Percentiles rank a stretch among this genome's conserved stretches.
Evolutionary conservation across 1,140 invertebrate genomes (phyloP).

Genomic region (Tetraneura akinire): DNA sequence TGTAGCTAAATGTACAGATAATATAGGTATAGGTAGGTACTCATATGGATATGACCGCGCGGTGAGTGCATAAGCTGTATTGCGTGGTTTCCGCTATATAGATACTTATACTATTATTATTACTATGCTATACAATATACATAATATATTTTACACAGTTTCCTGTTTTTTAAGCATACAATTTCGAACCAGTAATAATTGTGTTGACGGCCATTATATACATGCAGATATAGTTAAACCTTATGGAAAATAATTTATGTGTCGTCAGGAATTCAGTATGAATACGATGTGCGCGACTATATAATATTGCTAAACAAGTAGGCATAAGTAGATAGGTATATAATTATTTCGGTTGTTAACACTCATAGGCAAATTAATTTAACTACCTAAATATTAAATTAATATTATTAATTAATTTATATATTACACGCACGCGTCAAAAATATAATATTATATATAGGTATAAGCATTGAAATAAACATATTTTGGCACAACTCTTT

Average conservation of each 20-base stretch:
- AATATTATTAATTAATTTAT: background rate
- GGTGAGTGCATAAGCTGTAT: background rate
- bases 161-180: slow-evolving; percentile 9
- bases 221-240: background rate
- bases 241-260: background rate
- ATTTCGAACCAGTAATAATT: slow-evolving; percentile 8
- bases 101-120: too few relatives aligned
- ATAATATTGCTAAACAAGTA: background rate
- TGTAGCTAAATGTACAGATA: too few relatives aligned
- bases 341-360: slow-evolving; percentile 27
- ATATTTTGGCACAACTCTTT: background rate
- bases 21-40: background rate
- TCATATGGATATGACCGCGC: too few relatives aligned
- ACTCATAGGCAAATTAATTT: background rate
- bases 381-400: background rate
- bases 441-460: background rate
- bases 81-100: slow-evolving; percentile 5
- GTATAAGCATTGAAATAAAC: too few relatives aligned
- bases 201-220: slow-evolving; percentile 6
- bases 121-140: too few relatives aligned
- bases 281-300: too few relatives aligned
- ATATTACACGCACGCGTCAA: slow-evolving; percentile 11
- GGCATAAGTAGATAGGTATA: too few relatives aligned
- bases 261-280: background rate
- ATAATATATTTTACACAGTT: too few relatives aligned